Evolutionary conservation across 1,140 invertebrate genomes (phyloP), one percentile per base, ranked within the genome.

Genomic region (Ditylenchus dipsaci): DNA sequence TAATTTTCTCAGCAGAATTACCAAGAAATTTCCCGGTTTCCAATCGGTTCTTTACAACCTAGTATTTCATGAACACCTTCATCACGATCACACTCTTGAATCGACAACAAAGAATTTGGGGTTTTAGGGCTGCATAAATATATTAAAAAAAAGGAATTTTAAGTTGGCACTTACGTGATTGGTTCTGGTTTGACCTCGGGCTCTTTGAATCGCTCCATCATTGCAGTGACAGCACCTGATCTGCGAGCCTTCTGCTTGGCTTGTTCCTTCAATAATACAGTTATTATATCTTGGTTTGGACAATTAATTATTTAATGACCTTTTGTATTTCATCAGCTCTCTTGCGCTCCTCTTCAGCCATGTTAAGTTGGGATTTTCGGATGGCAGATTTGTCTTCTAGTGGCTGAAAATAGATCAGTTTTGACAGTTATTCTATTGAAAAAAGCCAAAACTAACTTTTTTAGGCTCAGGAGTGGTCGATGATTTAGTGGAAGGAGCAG

Each of bases 341-440:
- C 26, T 59, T 63, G 19, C 67, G 58, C 13, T 79, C 77, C 8
- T 72, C 76, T 1, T 71, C 77, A 15, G 63, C 70, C 77, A 79
- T 79, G 64, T 79, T 79, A 1, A 79, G 59, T 5, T 61, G 59
- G 3, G 77, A 79, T 68, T 79, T 79, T 47, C 77, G 64, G 33
- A 68, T 66, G 23, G 68, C 47, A 8, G 77, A 77, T 63, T 79
- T 79, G 60, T 79, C 77, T 67, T 81, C 77, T 30, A 56, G 19
- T 7, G 29, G 3, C 49, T 53, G 49, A 53, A 17, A 53, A 53
- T 21, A 15, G 15, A 7, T 26, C n/a, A n/a, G 23, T 53, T 21
- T 53, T 38, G 11, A 11, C 11, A 38, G 11, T 11, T 5, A 3
- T 3, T 5, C 33, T 38, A 11, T 11, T 11, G 3, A 38, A 38